A percentile compares a stretch with the other conserved stretches of the same genome.
phyloP scores from a whole-genome alignment of 2,113 vertebrate genomes.

The Coptodon rendalli region DNA sequence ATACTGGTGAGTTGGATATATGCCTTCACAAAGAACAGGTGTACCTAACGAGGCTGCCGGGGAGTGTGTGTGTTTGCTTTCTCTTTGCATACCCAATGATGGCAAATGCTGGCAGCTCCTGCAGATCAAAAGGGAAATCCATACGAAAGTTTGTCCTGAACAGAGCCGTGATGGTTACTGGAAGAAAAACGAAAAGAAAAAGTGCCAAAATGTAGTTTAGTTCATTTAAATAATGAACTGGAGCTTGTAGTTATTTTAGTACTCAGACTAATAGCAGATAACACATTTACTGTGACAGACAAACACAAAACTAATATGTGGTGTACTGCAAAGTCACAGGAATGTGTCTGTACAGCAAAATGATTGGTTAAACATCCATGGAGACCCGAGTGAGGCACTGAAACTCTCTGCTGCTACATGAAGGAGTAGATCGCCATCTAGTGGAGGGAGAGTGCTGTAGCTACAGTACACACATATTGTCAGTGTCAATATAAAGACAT shows the following conservation, averaged over 20 bases:
- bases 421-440: slow-evolving; percentile 10
- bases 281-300: neutral
- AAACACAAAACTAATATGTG: neutral
- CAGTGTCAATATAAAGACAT: neutral
- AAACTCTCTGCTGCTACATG: neutral
- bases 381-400: fast-evolving
- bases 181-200: neutral
- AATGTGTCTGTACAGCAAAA: fast-evolving
- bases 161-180: slow-evolving; percentile 93
- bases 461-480: neutral
- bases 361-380: neutral
- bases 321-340: neutral
- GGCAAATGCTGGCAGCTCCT: slow-evolving; percentile 93
- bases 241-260: neutral
- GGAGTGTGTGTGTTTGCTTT: neutral
- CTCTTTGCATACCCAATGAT: slow-evolving; percentile 84
- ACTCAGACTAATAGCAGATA: neutral
- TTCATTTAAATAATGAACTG: neutral
- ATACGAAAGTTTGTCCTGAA: slow-evolving; percentile 95
- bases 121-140: slow-evolving; percentile 95
- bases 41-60: neutral
- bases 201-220: neutral
- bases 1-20: neutral
- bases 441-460: neutral
- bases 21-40: fast-evolving